These are phyloP conservation scores for Eilema sororculum DNA, from an alignment of 2,888 invertebrate genomes.

Conservation along the genomic window DNA sequence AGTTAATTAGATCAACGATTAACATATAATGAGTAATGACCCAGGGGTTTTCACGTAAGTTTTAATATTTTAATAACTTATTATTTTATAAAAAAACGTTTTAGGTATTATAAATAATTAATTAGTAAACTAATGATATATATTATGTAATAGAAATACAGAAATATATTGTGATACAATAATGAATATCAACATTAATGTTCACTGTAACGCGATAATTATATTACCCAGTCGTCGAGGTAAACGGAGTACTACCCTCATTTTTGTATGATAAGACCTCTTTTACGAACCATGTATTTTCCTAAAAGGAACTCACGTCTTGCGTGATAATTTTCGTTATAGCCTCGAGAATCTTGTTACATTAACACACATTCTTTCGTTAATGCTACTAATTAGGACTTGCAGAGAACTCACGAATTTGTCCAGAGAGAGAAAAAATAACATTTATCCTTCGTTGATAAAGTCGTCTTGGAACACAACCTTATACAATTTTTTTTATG, in stretches of 20 bases:
- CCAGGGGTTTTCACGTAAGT: too few species aligned
- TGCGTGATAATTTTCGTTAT: constrained; percentile 13
- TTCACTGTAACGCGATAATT: neutral
- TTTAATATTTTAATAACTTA: neutral
- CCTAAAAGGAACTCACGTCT: constrained; percentile 1
- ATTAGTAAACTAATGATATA: neutral
- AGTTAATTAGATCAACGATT: too few species aligned
- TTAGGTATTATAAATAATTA: neutral
- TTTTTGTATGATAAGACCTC: constrained; percentile 1
- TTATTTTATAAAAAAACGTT: neutral
- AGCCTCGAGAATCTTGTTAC: constrained; percentile 12
- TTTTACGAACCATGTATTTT: constrained; percentile 12
- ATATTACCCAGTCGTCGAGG: constrained; percentile 12
- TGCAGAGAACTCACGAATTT: neutral
- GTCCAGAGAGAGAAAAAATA: neutral
- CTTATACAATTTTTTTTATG: constrained; percentile 43
- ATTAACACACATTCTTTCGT: neutral
- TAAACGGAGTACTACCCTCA: neutral
- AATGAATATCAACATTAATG: neutral
- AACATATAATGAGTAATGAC: too few species aligned
- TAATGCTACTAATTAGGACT: constrained; percentile 19
- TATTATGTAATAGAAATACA: neutral
- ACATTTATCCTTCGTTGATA: constrained; percentile 14
- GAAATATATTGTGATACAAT: neutral
- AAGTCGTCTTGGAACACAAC: constrained; percentile 17